phyloP scores from a whole-genome alignment of 2,888 invertebrate genomes.

The Nebria brevicollis region DNA sequence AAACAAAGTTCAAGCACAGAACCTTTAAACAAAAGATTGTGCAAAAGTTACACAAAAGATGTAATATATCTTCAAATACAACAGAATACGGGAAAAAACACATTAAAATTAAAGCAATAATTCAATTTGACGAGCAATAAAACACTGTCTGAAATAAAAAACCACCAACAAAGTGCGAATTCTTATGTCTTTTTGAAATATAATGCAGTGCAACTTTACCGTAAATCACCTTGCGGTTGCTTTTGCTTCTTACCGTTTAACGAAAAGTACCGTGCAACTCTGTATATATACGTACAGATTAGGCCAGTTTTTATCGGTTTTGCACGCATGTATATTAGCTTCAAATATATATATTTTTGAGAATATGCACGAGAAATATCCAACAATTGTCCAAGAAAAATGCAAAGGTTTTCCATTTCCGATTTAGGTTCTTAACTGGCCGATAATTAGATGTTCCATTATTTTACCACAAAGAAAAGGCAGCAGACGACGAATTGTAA shows the following conservation, averaged over 20 bases:
- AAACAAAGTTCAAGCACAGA: neutral
- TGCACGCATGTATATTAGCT: too few species aligned
- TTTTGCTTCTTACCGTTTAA: conserved; percentile 4
- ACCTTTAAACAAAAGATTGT: neutral
- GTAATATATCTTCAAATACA: neutral
- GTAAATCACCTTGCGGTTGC: neutral
- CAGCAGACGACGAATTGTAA: conserved; percentile 15
- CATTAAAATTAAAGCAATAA: conserved; percentile 1
- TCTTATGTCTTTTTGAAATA: neutral
- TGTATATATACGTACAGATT: too few species aligned
- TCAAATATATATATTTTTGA: too few species aligned
- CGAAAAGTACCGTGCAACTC: neutral
- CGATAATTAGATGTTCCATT: conserved; percentile 6
- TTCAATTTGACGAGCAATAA: conserved; percentile 1
- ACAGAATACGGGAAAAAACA: neutral
- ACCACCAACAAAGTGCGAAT: neutral
- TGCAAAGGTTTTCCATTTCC: neutral
- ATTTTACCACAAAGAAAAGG: conserved; percentile 17
- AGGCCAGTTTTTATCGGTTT: too few species aligned
- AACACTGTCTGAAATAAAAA: neutral
- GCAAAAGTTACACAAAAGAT: neutral
- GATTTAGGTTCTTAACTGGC: neutral
- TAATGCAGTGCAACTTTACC: neutral
- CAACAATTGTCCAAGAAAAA: too few species aligned
- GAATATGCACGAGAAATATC: too few species aligned